Evolutionary conservation across 2,113 vertebrate species (phyloP).

Genomic region (Chrysochloris asiatica): DNA sequence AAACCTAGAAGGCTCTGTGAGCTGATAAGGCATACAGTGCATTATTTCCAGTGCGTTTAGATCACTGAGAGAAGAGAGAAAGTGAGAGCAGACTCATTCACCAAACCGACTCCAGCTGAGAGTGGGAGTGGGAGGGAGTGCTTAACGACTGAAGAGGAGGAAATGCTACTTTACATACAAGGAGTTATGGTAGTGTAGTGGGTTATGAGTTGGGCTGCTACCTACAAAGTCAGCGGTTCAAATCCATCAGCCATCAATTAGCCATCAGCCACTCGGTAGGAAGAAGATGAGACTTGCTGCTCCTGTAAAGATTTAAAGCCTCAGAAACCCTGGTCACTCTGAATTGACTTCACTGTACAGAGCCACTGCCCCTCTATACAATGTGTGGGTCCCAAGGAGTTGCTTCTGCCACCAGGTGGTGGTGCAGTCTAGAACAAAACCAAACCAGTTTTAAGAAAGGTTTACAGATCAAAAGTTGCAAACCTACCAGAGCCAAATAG

Average conservation of each 20-base stretch:
- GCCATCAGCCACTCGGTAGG: too few species aligned
- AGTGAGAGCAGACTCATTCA: background rate
- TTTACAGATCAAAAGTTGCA: background rate
- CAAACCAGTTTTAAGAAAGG: background rate
- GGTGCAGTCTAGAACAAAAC: background rate
- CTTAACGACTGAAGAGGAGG: background rate
- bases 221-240: too few species aligned
- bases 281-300: too few species aligned
- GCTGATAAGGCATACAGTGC: background rate
- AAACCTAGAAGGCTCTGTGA: background rate
- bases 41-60: background rate
- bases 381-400: background rate
- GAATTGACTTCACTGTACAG: too few species aligned
- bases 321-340: too few species aligned
- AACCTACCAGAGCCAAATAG: background rate
- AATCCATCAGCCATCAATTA: too few species aligned
- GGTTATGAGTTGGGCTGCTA: too few species aligned
- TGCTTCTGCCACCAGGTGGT: background rate
- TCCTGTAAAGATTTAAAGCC: too few species aligned
- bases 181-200: too few species aligned
- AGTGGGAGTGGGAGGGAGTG: background rate
- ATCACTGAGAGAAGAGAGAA: background rate
- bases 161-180: background rate
- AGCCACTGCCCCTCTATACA: too few species aligned
- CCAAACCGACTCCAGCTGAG: too few species aligned